Conservation (phyloP, 1,140 invertebrate species). For the Sesamia nonagrioides region DNA sequence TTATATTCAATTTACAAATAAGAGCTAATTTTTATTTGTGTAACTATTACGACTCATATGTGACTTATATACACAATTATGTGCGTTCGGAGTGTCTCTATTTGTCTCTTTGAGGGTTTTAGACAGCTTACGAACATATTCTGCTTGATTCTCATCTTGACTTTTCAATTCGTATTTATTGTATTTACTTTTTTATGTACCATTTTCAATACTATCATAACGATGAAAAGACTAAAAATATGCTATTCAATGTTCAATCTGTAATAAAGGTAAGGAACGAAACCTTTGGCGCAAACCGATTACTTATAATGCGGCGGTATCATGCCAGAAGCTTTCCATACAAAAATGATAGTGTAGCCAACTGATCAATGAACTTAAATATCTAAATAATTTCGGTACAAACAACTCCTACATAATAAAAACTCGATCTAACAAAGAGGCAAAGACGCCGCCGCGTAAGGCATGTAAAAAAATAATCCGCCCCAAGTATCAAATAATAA, state of each 20-base stretch:
- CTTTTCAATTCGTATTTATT: too few species aligned
- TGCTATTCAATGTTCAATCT: neutral
- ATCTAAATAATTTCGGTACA: constrained; percentile 62
- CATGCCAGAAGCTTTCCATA: constrained; percentile 5
- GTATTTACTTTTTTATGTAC: too few species aligned
- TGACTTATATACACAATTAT: too few species aligned
- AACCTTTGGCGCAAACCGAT: neutral
- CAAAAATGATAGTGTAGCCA: constrained; percentile 15
- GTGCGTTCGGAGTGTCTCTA: neutral
- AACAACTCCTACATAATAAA: constrained; percentile 69
- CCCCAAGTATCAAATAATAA: constrained; percentile 86
- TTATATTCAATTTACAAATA: too few species aligned
- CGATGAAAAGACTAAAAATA: too few species aligned
- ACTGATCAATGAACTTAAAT: constrained; percentile 49
- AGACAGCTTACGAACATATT: neutral
- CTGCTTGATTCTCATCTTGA: too few species aligned
- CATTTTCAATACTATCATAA: neutral
- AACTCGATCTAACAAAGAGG: constrained; percentile 66
- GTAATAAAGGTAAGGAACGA: neutral
- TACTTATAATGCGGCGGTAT: constrained; percentile 9
- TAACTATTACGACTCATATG: too few species aligned
- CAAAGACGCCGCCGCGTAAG: constrained; percentile 77
- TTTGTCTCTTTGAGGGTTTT: neutral
- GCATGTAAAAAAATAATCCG: constrained; percentile 76
- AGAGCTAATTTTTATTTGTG: too few species aligned